Base-by-base conservation (phyloP, 1,140 invertebrate species). In the Holotrichia oblita region DNA sequence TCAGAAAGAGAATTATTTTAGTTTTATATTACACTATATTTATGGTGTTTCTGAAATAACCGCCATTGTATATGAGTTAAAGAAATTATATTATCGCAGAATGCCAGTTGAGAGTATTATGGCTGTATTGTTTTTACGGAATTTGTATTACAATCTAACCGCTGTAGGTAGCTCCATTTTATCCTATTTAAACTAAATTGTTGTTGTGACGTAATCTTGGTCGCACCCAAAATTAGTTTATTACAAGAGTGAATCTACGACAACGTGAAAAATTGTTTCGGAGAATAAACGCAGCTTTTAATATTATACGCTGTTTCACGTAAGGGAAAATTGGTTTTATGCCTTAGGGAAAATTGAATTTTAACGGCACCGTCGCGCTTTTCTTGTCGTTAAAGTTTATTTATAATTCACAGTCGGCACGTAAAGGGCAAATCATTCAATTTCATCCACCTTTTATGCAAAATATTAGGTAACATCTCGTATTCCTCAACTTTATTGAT, bases 401-500 rank as follows among this genome's bases (percentile, higher is more conserved):
- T 64, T 64, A 64, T 64, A 64, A 64, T 64, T 64, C 61, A 64
- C 61, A 64, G 14, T 64, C 12, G 61, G 61, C 17, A 22, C 61
- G 61, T 64, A 64, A 64, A 64, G 61, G 17, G 61, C 61, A 64
- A 22, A 64, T 64, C 61, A 64, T 64, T 64, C 61, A 64, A 64
- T 64, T 64, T 64, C 61, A 24, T 27, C 17, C 17, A 64, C 17
- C 20, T 64, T 64, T 64, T 64, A 64, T 64, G 17, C 17, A 20
- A 64, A 64, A 64, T 64, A 64, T 64, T 64, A 22, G 6, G 17
- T 4, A 48, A 48, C 6, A n/a, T 20, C 59, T 2, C 17, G 3
- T 10, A 64, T 20, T 3, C 9, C 10, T 6, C 4, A 10, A 27
- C 10, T 17, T 20, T 64, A n/a, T 8, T 64, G 10, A 17, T 22